Conservation (phyloP, 2,888 invertebrate genomes). For the Aromia moschata region DNA sequence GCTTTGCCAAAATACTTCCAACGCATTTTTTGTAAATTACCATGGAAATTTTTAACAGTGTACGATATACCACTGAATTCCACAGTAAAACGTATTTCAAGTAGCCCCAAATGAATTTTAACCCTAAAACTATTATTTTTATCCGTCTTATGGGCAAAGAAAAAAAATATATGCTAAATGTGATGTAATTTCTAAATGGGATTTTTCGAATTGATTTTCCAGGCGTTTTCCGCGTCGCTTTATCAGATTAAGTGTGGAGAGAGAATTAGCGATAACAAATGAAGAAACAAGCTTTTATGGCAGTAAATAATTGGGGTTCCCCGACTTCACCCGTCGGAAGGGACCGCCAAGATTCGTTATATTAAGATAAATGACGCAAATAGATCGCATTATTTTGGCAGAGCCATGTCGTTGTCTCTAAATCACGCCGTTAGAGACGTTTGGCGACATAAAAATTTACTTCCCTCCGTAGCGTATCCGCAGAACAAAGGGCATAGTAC, state of each 20-base stretch:
- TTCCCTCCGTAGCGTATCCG: conserved; percentile 2
- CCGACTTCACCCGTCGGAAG: conserved; percentile 37
- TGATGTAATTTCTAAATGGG: too few relatives aligned
- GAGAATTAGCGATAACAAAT: conserved; percentile 46
- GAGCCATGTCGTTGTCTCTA: conserved; percentile 40
- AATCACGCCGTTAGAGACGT: conserved; percentile 39
- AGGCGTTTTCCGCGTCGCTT: conserved; percentile 26
- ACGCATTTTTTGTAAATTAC: too few relatives aligned
- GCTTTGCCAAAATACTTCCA: too few relatives aligned
- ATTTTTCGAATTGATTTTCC: conserved; percentile 11
- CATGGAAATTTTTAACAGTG: too few relatives aligned
- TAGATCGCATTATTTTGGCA: conserved; percentile 42
- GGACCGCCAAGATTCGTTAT: conserved; percentile 42
- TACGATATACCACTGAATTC: too few relatives aligned
- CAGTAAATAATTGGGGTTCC: conserved; percentile 48
- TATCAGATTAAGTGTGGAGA: conserved; percentile 38
- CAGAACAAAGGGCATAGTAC: too few relatives aligned
- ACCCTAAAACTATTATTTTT: too few relatives aligned
- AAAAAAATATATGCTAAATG: too few relatives aligned
- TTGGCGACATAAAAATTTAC: conserved; percentile 37
- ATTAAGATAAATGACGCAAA: conserved; percentile 47
- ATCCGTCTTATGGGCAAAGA: too few relatives aligned
- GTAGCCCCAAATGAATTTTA: too few relatives aligned
- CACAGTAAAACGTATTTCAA: too few relatives aligned
- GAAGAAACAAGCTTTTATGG: conserved; percentile 48